These are phyloP conservation scores for Adelges cooleyi DNA, from an alignment of 1,140 invertebrate genomes.

Conservation along the genomic window DNA sequence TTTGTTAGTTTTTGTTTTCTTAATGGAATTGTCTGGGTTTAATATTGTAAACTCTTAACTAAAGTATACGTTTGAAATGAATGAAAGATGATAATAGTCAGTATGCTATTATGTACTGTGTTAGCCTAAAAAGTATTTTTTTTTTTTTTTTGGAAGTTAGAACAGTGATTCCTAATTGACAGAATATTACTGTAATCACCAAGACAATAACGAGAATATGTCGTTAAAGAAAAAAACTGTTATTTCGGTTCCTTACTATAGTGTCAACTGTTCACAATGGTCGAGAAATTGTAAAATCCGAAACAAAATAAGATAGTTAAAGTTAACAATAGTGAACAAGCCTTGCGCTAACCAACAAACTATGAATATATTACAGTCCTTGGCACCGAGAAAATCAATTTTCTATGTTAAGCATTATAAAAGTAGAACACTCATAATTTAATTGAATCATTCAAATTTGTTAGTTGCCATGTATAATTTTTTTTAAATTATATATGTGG, in stretches of 20 bases:
- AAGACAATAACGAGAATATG: conserved; percentile 5
- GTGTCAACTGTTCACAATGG: neutral
- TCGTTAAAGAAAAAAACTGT: conserved; percentile 5
- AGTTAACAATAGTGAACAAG: conserved; percentile 1
- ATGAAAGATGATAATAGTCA: conserved; percentile 4
- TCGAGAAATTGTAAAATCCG: neutral
- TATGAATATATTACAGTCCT: neutral
- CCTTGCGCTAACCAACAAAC: neutral
- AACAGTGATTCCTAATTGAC: conserved; percentile 19
- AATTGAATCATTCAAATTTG: too few species aligned
- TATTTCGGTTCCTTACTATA: neutral
- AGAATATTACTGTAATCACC: conserved; percentile 1
- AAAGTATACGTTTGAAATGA: neutral
- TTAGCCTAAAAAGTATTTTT: neutral
- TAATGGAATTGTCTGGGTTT: too few species aligned
- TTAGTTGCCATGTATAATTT: too few species aligned
- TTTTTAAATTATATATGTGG: too few species aligned
- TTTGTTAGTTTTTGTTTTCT: too few species aligned
- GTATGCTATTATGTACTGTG: conserved; percentile 3
- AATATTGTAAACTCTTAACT: neutral
- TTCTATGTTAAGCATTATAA: too few species aligned
- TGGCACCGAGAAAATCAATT: neutral
- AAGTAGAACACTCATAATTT: too few species aligned
- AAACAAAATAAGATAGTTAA: conserved; percentile 14
- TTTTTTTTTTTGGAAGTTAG: too few species aligned